Percentiles rank a stretch among this genome's conserved stretches.
These are phyloP conservation scores for Platyura marginata DNA, from an alignment of 1,140 invertebrate genomes.

Conservation along the genomic window DNA sequence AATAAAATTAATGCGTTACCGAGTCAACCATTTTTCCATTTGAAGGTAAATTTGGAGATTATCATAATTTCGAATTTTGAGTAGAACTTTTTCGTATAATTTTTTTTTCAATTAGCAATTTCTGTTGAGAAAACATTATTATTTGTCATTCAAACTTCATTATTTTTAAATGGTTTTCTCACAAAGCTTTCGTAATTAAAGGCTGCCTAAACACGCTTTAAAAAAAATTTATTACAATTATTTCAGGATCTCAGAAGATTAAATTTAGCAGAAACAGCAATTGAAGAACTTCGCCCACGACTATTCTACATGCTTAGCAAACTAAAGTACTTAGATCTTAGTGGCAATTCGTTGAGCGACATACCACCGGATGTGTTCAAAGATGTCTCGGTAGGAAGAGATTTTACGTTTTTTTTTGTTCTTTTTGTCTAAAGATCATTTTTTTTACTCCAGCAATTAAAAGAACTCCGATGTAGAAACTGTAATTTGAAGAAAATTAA, in stretches of 20 bases:
- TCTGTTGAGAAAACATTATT: neutral
- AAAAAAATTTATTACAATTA: too few species aligned
- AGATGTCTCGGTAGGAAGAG: constrained; percentile 37
- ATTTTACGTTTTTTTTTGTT: neutral
- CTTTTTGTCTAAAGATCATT: neutral
- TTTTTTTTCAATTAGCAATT: neutral
- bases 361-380: constrained; percentile 57
- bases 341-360: constrained; percentile 48
- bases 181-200: neutral
- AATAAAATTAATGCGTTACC: constrained; percentile 54
- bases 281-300: constrained; percentile 42
- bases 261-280: constrained; percentile 47
- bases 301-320: constrained; percentile 43
- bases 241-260: constrained; percentile 41
- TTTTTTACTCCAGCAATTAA: constrained; percentile 33
- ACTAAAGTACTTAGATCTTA: constrained; percentile 49
- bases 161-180: neutral
- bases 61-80: neutral
- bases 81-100: neutral
- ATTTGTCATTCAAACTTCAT: neutral
- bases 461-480: constrained; percentile 43
- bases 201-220: neutral
- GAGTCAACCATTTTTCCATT: constrained; percentile 52
- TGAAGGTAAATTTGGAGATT: constrained; percentile 25
- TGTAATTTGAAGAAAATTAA: constrained; percentile 53